Evolutionary conservation across 2,797 vertebrate genomes (phyloP), one percentile per base, ranked within the genome.

Genomic region (Crossoptilon crossoptilon): DNA sequence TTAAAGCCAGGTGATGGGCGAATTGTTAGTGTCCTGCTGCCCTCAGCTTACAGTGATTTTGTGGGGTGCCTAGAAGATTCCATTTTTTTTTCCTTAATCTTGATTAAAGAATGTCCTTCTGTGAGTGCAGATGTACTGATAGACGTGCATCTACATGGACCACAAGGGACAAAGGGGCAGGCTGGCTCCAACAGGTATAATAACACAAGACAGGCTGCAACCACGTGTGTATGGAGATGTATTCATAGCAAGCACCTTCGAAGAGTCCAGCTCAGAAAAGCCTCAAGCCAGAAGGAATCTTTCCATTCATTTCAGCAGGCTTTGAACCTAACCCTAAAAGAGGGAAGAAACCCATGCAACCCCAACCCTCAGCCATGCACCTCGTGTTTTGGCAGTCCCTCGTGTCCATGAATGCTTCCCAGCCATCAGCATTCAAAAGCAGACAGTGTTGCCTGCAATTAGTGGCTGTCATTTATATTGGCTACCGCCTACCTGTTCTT

Each of bases 401-500:
- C 72, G 6, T 63, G 39, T 87, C 73, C 2, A 0, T 60, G 26
- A 75, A 8, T 56, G 53, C 76, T 88, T n/a, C 63, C 46, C 82
- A 77, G 60, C 44, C 69, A 48, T 58, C 88, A 13, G 79, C 11
- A 22, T 92, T 85, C 80, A 66, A 53, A 78, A 84, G 74, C 16
- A 6, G 81, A 44, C 29, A 37, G 53, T 26, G 3, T 94, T 95
- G 68, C 82, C 93, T 90, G 70, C 74, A 95, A 62, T 87, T 77
- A 77, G 79, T 49, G 82, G 73, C 80, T 83, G 62, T 77, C 48
- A 33, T 76, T 93, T 41, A 12, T 64, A 14, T 37, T 80, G 87
- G 79, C 4, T 8, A 93, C 93, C 62, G 7, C 84, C 56, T 93
- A 27, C 91, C 91, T 87, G 78, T 92, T 93, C 72, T 96, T 96